Base-by-base conservation (phyloP, 2,797 vertebrate genomes). In the Odontamblyopus lacepedii region DNA sequence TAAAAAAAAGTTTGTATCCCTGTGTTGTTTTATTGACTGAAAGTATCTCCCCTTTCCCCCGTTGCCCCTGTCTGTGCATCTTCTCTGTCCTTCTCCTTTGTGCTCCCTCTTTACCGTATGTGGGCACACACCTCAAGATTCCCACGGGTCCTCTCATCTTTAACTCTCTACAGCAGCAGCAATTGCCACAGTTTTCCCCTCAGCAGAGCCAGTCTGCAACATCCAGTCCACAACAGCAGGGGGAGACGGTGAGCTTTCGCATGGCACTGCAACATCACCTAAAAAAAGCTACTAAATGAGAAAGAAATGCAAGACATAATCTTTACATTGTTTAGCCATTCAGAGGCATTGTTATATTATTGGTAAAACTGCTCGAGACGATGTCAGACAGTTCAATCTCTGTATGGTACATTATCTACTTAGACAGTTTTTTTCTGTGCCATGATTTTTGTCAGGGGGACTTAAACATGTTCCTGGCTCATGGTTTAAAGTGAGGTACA, bases 91-190 rank as follows among this genome's bases (percentile, higher is more conserved):
- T 23, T 59, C 11, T 59, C 23, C 60, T 84, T 65, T 50, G 64
- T 59, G 63, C 82, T 75, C 27, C 50, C 71, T 67, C 65, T 57
- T 62, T 26, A 8, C 57, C 72, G 64, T 82, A 65, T 74, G 63
- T 80, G 35, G 71, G 76, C 77, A 62, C 48, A 69, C 85, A 80
- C 88, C 75, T 91, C 56, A 86, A 97, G 95, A 93, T 98, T 92
- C 95, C 95, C 79, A 87, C 93, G 70, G 92, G 93, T 65, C 95
- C 95, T 73, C 90, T 97, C 90, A 95, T 95, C 93, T 97, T 98
- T 92, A 98, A 98, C 84, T 83, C 95, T 75, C 88, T 95, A 80
- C 96, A 95, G 86, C 96, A 96, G 76, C 95, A 94, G 79, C 95
- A 95, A 83, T 87, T 96, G 38, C 93, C 95, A 74, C 94, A 95